phyloP scores from a whole-genome alignment of 2,797 vertebrate genomes.

The Molossus molossus region DNA sequence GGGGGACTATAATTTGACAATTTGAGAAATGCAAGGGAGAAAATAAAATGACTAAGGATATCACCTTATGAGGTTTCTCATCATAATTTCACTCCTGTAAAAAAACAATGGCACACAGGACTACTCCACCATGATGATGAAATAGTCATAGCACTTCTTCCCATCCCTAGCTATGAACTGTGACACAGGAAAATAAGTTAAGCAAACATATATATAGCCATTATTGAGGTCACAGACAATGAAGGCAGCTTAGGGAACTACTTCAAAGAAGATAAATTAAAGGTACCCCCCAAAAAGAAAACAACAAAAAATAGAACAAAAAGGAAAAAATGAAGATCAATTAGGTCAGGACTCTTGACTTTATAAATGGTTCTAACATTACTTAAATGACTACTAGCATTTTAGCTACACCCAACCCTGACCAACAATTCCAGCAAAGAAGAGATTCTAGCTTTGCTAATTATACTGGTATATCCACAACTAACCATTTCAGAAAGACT shows the following conservation, averaged over 20 bases:
- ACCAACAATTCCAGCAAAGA: slow-evolving; percentile 55
- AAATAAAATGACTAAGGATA: neutral
- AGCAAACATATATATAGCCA: neutral
- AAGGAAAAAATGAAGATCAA: neutral
- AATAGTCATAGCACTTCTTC: slow-evolving; percentile 6
- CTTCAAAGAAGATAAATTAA: slow-evolving; percentile 30
- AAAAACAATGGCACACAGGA: neutral
- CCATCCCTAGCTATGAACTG: slow-evolving; percentile 35
- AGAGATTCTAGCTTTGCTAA: slow-evolving; percentile 46
- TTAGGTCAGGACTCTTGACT: slow-evolving; percentile 34
- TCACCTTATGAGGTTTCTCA: neutral
- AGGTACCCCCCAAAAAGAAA: neutral
- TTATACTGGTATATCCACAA: neutral
- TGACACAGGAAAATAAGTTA: slow-evolving; percentile 42
- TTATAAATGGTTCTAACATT: slow-evolving; percentile 46
- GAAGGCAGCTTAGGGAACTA: slow-evolving; percentile 20
- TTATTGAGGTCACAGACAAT: neutral
- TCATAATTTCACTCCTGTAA: slow-evolving; percentile 42
- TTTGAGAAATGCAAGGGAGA: neutral
- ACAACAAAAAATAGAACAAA: neutral
- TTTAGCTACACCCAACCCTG: neutral
- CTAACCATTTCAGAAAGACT: slow-evolving; percentile 7
- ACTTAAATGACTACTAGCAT: slow-evolving; percentile 38
- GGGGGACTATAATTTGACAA: neutral
- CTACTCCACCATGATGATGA: neutral